Evolutionary conservation across 1,140 invertebrate genomes (phyloP), one percentile per base, ranked within the genome.

Genomic region (Himalopsyche phryganea): DNA sequence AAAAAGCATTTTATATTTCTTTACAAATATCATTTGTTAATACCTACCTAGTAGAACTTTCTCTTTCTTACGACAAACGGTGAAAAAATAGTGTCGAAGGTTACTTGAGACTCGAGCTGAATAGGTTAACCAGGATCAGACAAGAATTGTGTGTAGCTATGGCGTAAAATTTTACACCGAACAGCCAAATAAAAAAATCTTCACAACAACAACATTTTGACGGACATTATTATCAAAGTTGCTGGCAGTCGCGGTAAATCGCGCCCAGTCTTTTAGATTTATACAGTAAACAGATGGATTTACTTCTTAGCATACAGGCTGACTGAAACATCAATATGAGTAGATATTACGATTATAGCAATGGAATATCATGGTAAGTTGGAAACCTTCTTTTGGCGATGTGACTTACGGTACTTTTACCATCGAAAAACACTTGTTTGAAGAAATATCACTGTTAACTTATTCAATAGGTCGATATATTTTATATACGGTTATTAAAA

Each of bases 341-440:
- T 71, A 75, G 75, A 73, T 78, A 77, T 73, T 77, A 75, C 71
- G 76, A 78, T 71, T 78, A 75, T 68, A 69, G 71, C 69, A 78
- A 72, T 69, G 71, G 71, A 55, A 74, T 78, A 72, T 76, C 75
- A 73, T 78, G 76, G 76, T 78, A 54, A 76, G 76, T 76, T 65
- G 23, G 3, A 28, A 28, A 5, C 23, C 9, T 28, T 14, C 40
- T 14, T 11, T 41, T 6, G 17, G 13, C 40, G 17, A 11, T 14
- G 17, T 17, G 17, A 41, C 17, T 13, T 28, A 28, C 23, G 23
- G 23, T 28, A 28, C 23, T 28, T 28, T 28, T 3, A 3, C 23
- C 23, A 28, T 28, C 4, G 23, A 5, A 28, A 28, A 28, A 28
- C 23, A 28, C 23, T 28, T 28, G 23, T 28, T 28, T 28, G 23